Evolutionary conservation across 2,888 invertebrate species (phyloP).

Genomic region (Prostheceraeus crozeri): DNA sequence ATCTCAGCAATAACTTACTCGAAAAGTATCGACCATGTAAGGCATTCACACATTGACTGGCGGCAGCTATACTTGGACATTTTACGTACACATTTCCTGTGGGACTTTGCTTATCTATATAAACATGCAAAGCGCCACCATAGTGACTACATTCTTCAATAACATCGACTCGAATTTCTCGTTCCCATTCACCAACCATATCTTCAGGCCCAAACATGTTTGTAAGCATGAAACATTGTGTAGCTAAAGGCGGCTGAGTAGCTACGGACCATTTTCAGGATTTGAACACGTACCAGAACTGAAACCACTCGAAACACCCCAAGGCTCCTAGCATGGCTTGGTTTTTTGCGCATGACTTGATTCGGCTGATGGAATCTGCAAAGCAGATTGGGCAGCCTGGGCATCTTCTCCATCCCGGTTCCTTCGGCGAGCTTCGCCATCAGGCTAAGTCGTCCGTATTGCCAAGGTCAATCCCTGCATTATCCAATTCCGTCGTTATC

Average conservation of each 20-base stretch:
- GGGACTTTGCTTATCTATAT: conserved; percentile 82
- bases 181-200: conserved; percentile 67
- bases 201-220: conserved; percentile 96
- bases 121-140: conserved; percentile 88
- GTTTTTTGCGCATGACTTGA: no score
- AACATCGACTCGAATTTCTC: conserved; percentile 89
- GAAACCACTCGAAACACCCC: no score
- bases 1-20: no score
- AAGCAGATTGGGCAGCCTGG: no score
- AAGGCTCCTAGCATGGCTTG: no score
- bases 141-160: conserved; percentile 96
- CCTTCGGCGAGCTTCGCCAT: conserved; percentile 99
- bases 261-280: no score
- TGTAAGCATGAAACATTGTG: conserved; percentile 95
- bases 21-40: conserved; percentile 58
- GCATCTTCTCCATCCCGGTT: conserved; percentile 67
- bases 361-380: no score
- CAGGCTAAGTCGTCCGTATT: conserved; percentile 84
- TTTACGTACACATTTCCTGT: conserved; percentile 97
- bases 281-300: no score
- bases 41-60: conserved; percentile 88
- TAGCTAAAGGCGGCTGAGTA: conserved; percentile 86
- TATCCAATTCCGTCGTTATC: conserved; percentile 90
- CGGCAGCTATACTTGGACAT: conserved; percentile 89
- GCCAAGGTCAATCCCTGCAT: conserved; percentile 89